A percentile compares a stretch with the other conserved stretches of the same genome.
phyloP scores from a whole-genome alignment of 2,797 vertebrate species.

The Tangara arthus region DNA sequence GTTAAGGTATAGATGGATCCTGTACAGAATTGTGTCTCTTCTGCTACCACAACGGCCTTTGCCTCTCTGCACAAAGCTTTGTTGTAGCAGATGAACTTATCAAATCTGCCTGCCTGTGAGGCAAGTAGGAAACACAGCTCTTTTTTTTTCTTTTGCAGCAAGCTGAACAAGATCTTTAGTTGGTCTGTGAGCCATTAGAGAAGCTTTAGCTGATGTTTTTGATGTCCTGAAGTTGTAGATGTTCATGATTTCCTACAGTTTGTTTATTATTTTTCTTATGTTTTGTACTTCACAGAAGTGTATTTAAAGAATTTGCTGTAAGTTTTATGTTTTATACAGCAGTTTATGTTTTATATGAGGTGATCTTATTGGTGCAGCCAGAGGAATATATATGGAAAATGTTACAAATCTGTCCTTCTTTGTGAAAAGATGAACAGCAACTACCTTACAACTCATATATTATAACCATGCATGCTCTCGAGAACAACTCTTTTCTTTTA shows the following conservation, averaged over 20 bases:
- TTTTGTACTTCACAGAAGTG: background rate
- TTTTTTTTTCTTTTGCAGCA: background rate
- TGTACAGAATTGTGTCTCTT: background rate
- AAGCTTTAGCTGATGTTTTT: background rate
- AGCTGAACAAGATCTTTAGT: background rate
- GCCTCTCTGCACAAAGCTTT: background rate
- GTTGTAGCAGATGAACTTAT: background rate
- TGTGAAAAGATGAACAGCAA: background rate
- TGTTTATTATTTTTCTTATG: background rate
- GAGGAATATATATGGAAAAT: background rate
- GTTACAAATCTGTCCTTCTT: background rate
- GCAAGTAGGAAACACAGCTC: no score
- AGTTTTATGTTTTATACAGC: background rate
- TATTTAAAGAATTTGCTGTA: background rate
- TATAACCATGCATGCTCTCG: background rate
- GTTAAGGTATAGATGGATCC: background rate
- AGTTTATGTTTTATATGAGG: background rate
- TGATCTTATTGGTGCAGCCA: background rate
- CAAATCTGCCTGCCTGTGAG: background rate
- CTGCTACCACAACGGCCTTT: background rate
- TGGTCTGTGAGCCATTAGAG: background rate
- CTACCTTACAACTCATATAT: background rate
- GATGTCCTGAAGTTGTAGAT: background rate
- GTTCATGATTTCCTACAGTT: background rate
- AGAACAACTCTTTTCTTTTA: background rate